Conservation (phyloP, 2,888 invertebrate genomes). For the Trachelus iudaicus region DNA sequence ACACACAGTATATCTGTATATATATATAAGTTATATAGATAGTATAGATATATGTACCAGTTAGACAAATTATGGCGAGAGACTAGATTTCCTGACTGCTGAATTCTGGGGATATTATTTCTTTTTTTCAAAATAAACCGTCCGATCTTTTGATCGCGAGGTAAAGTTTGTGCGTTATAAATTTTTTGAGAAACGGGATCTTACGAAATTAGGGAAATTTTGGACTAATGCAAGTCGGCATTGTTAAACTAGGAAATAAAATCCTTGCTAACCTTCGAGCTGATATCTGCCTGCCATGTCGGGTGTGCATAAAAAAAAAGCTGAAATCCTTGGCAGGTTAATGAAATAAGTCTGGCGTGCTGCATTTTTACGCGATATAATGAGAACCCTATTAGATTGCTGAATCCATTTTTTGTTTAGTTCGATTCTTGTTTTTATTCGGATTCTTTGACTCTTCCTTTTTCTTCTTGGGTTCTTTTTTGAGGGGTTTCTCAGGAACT, state of each 20-base stretch:
- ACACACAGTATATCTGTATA: slow-evolving; percentile 12
- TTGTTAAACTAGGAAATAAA: background rate
- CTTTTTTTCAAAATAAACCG: background rate
- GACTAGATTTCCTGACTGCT: background rate
- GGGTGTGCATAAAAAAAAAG: background rate
- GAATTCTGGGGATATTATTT: background rate
- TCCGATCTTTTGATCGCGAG: background rate
- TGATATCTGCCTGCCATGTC: background rate
- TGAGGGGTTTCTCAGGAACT: no score
- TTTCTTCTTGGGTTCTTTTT: background rate
- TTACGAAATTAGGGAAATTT: background rate
- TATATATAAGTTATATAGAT: background rate
- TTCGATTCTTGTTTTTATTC: background rate
- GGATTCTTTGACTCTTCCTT: background rate
- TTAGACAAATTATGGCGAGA: background rate
- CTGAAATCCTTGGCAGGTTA: background rate
- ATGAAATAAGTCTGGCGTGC: background rate
- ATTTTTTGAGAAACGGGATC: background rate
- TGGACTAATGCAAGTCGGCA: background rate
- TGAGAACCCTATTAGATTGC: background rate
- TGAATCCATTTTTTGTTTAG: background rate
- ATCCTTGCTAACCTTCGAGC: background rate
- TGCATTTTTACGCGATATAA: background rate
- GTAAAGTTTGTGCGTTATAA: background rate
- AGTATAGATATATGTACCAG: background rate